Base-by-base conservation (phyloP, 2,888 invertebrate genomes). In the Luffia ferchaultella region DNA sequence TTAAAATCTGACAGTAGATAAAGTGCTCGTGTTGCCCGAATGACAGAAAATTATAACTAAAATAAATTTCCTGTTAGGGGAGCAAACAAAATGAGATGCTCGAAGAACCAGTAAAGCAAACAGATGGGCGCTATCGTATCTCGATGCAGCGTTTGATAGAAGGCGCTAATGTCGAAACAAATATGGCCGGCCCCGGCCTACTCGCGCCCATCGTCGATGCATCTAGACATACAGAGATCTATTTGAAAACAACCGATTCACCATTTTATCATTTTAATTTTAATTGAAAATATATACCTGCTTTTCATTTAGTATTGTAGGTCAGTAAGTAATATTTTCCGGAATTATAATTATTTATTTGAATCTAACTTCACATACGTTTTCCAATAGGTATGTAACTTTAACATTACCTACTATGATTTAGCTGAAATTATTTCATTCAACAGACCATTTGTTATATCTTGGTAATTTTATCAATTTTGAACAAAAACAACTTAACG, bases 41-140 rank as follows among this genome's bases (percentile, higher is more conserved):
- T 80, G 76, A 76, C 78, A 82, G 71, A 76, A 80, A 76, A 78
- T 78, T 79, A 78, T 76, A 74, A 73, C 73, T 74, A 67, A 75
- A 80, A 80, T 80, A 79, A 80, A 82, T 83, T 79, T 83, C 82
- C 82, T 78, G 82, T 78, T 75, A 69, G 67, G 56, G 59, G 53
- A 63, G 73, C 68, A 79, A 80, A 83, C 82, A 82, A 68, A 70
- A 67, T 62, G 60, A 67, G 63, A 65, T 66, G 65, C 60, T 42
- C 60, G 61, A 67, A 67, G 70, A 77, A 76, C 70, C 66, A 62
- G 73, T 68, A 69, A 63, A 54, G 65, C 59, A 78, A 76, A 82
- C 76, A 76, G 60, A 70, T 68, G 63, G 64, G 67, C 68, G 67
- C 72, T 73, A 73, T 75, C 72, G 68, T 50, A 50, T 50, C 50